Evolutionary conservation across 2,113 vertebrate genomes (phyloP).

Genomic region (Calypte anna): DNA sequence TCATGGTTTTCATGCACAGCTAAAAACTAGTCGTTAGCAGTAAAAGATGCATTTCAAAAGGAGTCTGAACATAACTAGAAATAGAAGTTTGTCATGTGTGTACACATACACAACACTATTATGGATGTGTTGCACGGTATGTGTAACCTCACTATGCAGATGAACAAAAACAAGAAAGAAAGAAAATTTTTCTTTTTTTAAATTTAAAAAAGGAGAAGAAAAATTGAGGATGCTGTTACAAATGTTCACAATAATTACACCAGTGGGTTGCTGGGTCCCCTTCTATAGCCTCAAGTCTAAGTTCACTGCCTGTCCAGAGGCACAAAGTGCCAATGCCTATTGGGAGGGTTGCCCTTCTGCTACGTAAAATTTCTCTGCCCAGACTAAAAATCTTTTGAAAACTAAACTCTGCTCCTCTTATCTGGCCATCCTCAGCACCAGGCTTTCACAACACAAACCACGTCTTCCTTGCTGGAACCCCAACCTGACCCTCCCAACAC

Average conservation of each 20-base stretch:
- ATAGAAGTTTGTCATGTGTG: background rate
- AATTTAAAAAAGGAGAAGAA: background rate
- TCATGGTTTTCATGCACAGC: background rate
- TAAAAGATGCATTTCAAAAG: background rate
- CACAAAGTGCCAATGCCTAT: background rate
- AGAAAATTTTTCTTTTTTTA: too few species aligned
- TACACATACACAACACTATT: background rate
- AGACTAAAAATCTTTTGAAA: background rate
- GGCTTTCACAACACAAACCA: background rate
- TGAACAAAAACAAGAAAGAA: background rate
- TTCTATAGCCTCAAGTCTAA: background rate
- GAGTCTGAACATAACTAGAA: background rate
- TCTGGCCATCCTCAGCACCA: background rate
- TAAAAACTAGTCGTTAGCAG: background rate
- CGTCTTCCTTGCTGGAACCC: fast-evolving
- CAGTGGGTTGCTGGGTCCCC: background rate
- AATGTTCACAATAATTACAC: background rate
- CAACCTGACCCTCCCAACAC: background rate
- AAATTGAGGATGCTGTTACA: background rate
- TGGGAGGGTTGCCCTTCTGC: background rate
- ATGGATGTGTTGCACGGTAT: background rate
- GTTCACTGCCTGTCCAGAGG: background rate
- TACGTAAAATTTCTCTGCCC: background rate
- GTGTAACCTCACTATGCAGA: background rate
- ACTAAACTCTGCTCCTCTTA: background rate